These are phyloP conservation scores for Heliocidaris tuberculata DNA, from an alignment of 35 echinoderm and acorn worm genomes.

Conservation along the genomic window DNA sequence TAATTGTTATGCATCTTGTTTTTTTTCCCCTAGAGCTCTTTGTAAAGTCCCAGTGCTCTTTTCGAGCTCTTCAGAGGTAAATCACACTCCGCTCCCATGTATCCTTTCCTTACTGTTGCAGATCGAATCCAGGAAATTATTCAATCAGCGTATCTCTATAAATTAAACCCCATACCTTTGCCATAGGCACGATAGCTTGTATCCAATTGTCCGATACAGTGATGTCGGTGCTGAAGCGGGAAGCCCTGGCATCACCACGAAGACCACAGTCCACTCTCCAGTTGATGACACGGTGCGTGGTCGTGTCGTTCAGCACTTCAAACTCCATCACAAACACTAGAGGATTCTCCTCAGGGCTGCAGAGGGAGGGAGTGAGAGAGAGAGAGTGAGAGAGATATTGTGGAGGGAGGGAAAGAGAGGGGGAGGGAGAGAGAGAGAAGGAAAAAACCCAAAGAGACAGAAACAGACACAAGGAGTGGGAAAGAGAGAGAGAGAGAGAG, in stretches of 20 bases:
- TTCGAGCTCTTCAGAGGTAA: no score
- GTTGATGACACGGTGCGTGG: conserved; percentile 53
- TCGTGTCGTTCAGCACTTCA: conserved; percentile 62
- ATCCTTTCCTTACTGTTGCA: no score
- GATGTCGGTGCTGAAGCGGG: conserved; percentile 37
- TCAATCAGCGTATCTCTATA: no score
- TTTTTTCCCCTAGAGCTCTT: no score
- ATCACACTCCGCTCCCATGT: no score
- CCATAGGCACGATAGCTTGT: background rate
- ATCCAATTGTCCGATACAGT: conserved; percentile 3
- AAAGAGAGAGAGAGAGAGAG: background rate
- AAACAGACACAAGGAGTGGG: background rate
- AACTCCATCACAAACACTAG: conserved; percentile 55
- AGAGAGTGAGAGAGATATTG: background rate
- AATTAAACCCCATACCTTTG: background rate
- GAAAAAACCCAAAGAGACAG: background rate
- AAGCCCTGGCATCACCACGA: conserved; percentile 1
- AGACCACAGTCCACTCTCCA: conserved; percentile 60
- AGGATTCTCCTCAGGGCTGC: conserved; percentile 37
- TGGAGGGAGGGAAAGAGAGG: background rate
- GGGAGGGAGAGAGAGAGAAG: background rate
- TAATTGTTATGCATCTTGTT: no score
- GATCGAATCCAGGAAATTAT: no score
- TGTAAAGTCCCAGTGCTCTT: no score
- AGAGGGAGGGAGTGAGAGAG: background rate